Evolutionary conservation across 2,888 invertebrate species (phyloP).

Genomic region (Idaea straminata): DNA sequence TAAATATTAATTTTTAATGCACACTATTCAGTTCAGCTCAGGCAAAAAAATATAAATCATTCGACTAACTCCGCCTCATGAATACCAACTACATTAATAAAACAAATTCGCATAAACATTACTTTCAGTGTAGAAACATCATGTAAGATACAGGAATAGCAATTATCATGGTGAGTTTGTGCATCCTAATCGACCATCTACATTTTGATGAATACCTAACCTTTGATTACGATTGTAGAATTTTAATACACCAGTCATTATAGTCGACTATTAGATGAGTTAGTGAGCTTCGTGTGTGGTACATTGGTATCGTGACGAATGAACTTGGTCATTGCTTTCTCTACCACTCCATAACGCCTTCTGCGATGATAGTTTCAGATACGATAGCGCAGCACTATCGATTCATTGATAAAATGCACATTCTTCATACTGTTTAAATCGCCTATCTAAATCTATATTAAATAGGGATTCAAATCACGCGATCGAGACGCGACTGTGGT

Average conservation of each 20-base stretch:
- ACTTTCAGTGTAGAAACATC: neutral
- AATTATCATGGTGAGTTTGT: conserved; percentile 1
- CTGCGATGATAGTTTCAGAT: conserved; percentile 59
- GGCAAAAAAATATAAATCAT: neutral
- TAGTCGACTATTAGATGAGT: conserved; percentile 41
- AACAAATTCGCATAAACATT: neutral
- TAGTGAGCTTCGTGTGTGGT: conserved; percentile 62
- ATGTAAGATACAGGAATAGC: neutral
- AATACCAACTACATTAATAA: neutral
- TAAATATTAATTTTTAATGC: neutral
- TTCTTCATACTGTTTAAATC: conserved; percentile 38
- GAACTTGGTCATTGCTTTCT: conserved; percentile 62
- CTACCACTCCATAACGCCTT: conserved; percentile 55
- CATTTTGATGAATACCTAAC: conserved; percentile 4
- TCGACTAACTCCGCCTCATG: neutral
- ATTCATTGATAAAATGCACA: conserved; percentile 39
- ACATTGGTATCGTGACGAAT: conserved; percentile 57
- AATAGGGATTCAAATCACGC: conserved; percentile 39
- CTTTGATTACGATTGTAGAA: conserved; percentile 2
- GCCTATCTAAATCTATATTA: conserved; percentile 39
- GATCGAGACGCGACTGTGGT: conserved; percentile 40
- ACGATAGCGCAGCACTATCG: conserved; percentile 44
- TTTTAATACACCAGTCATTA: conserved; percentile 26
- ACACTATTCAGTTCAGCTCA: neutral
- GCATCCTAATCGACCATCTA: conserved; percentile 9